Evolutionary conservation across 2,113 vertebrate genomes (phyloP).

Genomic region (Lamprologus sp.): DNA sequence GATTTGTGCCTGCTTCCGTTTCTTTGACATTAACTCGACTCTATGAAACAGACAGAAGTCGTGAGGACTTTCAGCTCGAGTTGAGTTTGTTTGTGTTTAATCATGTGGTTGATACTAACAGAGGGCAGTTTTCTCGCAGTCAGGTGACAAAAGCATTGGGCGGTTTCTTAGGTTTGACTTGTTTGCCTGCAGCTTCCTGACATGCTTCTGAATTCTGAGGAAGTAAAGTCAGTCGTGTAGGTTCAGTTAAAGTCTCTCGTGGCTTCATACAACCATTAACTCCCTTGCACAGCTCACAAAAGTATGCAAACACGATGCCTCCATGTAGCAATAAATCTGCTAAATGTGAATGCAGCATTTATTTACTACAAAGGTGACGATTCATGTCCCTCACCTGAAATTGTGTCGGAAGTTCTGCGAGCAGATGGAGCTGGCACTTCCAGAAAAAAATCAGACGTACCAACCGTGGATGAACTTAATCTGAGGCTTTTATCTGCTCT

Average conservation of each 20-base stretch:
- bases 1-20: background rate
- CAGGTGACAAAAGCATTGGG: background rate
- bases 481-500: background rate
- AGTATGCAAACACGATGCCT: background rate
- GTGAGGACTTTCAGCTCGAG: background rate
- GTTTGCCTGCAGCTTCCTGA: background rate
- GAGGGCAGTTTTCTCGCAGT: rapidly evolving
- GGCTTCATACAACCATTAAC: background rate
- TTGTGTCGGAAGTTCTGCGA: background rate
- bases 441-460: background rate
- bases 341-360: background rate
- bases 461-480: background rate
- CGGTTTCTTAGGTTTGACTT: background rate
- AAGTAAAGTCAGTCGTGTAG: background rate
- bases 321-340: background rate
- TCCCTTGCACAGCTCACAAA: background rate
- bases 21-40: background rate
- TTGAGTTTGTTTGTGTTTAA: background rate
- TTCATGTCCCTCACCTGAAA: background rate
- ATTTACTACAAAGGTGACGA: background rate
- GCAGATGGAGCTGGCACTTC: background rate
- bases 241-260: background rate
- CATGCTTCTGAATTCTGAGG: background rate
- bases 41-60: background rate
- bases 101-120: background rate